Conservation (phyloP, 2,888 invertebrate species). For the Monoplex corrugatus region DNA sequence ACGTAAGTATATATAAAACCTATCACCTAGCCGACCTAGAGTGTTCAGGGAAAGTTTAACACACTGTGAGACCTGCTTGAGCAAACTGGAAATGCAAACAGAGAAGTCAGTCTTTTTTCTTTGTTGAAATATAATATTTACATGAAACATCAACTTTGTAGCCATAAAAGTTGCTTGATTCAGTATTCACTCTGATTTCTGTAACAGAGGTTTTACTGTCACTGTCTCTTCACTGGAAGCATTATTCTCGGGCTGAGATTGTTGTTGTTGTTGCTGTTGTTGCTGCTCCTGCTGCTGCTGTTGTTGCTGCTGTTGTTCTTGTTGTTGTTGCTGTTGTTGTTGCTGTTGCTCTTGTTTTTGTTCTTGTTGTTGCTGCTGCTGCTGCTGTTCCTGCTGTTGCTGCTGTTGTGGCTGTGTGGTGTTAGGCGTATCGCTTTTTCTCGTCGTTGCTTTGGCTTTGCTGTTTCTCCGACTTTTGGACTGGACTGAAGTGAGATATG, state of each 20-base stretch:
- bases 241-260: neutral
- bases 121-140: too few species aligned
- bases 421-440: neutral
- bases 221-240: neutral
- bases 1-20: too few species aligned
- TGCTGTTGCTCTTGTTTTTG: neutral
- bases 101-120: too few species aligned
- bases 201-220: neutral
- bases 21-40: too few species aligned
- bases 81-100: too few species aligned
- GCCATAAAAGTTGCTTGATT: too few species aligned
- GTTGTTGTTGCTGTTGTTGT: neutral
- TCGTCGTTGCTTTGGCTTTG: neutral
- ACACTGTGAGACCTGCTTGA: too few species aligned
- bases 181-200: too few species aligned
- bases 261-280: neutral
- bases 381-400: neutral
- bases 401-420: neutral
- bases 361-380: conserved; percentile 12
- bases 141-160: too few species aligned
- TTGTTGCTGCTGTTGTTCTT: conserved; percentile 8
- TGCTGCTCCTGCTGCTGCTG: neutral
- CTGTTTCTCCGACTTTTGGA: neutral
- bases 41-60: too few species aligned
- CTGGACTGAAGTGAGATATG: neutral